Percentiles rank a stretch among this genome's conserved stretches.
These are phyloP conservation scores for Edolisoma coerulescens DNA, from an alignment of 2,113 vertebrate species.

Conservation along the genomic window DNA sequence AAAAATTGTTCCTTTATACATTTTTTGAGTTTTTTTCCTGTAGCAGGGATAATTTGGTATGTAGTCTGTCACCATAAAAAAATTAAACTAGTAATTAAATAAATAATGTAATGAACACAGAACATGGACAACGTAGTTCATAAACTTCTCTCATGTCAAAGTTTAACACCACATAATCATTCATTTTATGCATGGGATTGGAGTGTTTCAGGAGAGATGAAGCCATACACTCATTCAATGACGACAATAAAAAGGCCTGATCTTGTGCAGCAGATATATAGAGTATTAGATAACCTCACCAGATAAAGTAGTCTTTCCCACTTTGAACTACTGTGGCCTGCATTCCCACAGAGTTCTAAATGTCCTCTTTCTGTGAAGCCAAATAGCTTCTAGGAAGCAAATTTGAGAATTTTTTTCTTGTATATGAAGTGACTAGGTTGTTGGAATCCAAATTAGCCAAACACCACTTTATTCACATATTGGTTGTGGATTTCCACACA, in stretches of 20 bases:
- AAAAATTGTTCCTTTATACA: background rate
- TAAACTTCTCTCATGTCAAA: background rate
- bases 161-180: background rate
- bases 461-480: background rate
- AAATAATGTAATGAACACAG: background rate
- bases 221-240: background rate
- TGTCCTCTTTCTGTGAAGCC: background rate
- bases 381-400: background rate
- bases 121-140: background rate
- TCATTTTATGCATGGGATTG: background rate
- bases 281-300: no score
- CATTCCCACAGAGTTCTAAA: background rate
- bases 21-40: fast-evolving
- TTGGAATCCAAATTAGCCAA: background rate
- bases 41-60: background rate
- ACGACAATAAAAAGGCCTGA: background rate
- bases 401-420: background rate
- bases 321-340: background rate
- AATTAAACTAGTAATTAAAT: background rate
- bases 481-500: fast-evolving
- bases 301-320: background rate
- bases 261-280: background rate
- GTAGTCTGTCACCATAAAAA: background rate
- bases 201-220: background rate
- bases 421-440: background rate